A percentile compares a stretch with the other conserved stretches of the same genome.
Evolutionary conservation across 2,888 invertebrate species (phyloP).

Genomic region (Drosophila buzzatii): DNA sequence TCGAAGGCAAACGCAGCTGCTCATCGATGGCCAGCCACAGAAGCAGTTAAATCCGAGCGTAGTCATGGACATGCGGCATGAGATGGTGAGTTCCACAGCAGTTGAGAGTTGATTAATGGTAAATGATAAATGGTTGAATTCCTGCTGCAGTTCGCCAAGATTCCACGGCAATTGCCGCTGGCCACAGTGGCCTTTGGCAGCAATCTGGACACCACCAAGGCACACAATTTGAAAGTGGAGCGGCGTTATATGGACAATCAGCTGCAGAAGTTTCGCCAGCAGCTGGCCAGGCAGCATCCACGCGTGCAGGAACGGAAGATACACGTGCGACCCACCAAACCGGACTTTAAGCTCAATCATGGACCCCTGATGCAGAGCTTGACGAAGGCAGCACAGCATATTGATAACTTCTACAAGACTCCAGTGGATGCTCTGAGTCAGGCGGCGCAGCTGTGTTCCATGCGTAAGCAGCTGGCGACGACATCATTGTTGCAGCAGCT

Average conservation of each 20-base stretch:
- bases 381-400: conserved; percentile 71
- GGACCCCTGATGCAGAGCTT: conserved; percentile 76
- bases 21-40: conserved; percentile 71
- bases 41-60: conserved; percentile 80
- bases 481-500: conserved; percentile 48
- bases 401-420: conserved; percentile 82
- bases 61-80: conserved; percentile 85
- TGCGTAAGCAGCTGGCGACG: conserved; percentile 57
- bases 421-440: conserved; percentile 79
- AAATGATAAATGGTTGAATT: too few species aligned
- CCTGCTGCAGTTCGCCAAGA: conserved; percentile 74
- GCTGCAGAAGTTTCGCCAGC: conserved; percentile 82
- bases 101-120: too few species aligned
- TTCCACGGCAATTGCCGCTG: conserved; percentile 70
- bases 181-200: conserved; percentile 75
- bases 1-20: conserved; percentile 69
- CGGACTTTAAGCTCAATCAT: conserved; percentile 75
- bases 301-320: conserved; percentile 29
- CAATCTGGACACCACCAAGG: conserved; percentile 75
- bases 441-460: conserved; percentile 57
- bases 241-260: conserved; percentile 83
- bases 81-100: conserved; percentile 73
- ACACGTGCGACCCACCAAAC: conserved; percentile 63
- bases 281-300: conserved; percentile 75
- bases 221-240: conserved; percentile 83